Evolutionary conservation across 2,797 vertebrate species (phyloP), one percentile per base, ranked within the genome.

Genomic region (Poeciliopsis paucimaculata): DNA sequence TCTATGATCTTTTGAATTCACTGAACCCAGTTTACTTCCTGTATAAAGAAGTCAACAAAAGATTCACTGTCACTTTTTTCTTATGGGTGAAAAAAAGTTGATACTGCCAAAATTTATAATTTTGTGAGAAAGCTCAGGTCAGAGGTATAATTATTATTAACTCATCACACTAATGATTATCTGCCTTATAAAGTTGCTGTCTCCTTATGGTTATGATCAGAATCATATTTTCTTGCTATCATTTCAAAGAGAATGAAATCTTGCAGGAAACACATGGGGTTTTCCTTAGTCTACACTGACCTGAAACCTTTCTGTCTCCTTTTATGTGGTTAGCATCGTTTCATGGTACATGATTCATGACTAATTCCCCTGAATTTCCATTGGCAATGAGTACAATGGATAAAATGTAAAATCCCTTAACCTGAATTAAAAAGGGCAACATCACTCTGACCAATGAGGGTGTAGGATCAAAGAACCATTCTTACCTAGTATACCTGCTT

Each of bases 271-370:
- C n/a, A 36, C 5, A 0, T 31, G 82, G 88, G 76, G 10, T 78
- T 85, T 43, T 18, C 85, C 82, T 26, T 9, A 43, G 74, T 78
- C 57, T 49, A 78, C 77, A 76, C 46, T 51, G 20, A 53, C 75
- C 49, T 72, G 76, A 83, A 85, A 46, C 43, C 43, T 34, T 62
- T 78, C 51, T 72, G 3, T 18, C 20, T 62, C 13, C 13, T 62
- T 80, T 80, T 77, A 75, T 84, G 77, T 86, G 84, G 81, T 71
- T 86, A 70, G 31, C 28, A 12, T 36, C 23, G 53, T 51, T 34
- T 43, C 43, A 53, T 5, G 16, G 18, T 66, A 36, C 73, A 57
- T 75, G 16, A 76, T 72, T 31, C 51, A 76, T 13, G 18, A 51
- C 39, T 46, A 4, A 31, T 73, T 74, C 20, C 68, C 2, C 46